These are phyloP conservation scores for Melanotaenia nigrans DNA, from an alignment of 2,797 vertebrate genomes.

Conservation along the genomic window DNA sequence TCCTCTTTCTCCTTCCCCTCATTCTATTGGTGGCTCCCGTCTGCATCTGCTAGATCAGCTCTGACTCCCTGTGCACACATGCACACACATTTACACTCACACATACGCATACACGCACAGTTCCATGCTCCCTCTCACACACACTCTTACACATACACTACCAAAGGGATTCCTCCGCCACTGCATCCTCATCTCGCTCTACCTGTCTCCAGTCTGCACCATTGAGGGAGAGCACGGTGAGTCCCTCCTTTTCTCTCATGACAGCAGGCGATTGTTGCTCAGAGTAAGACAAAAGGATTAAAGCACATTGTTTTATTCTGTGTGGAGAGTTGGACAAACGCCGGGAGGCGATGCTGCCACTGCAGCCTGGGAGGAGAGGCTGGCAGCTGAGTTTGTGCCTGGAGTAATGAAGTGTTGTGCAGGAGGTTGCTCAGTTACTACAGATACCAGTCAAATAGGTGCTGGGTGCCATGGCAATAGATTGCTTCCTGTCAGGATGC, in stretches of 20 bases:
- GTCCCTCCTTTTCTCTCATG: constrained; percentile 66
- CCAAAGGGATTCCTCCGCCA: constrained; percentile 76
- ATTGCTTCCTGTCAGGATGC: constrained; percentile 47
- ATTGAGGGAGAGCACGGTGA: constrained; percentile 62
- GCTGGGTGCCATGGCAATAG: constrained; percentile 63
- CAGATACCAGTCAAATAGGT: constrained; percentile 64
- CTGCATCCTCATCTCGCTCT: constrained; percentile 66
- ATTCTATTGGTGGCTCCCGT: constrained; percentile 76
- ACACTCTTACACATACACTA: constrained; percentile 77
- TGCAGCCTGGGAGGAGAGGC: constrained; percentile 65
- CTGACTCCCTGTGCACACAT: constrained; percentile 56
- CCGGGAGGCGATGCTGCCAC: constrained; percentile 56
- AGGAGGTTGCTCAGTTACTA: constrained; percentile 60
- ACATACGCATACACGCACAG: constrained; percentile 24
- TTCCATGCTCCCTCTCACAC: constrained; percentile 49
- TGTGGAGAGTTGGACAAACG: constrained; percentile 48
- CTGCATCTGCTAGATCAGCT: constrained; percentile 82
- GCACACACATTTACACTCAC: constrained; percentile 30
- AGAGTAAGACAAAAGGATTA: constrained; percentile 70
- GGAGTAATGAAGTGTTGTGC: constrained; percentile 60
- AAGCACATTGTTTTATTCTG: constrained; percentile 41
- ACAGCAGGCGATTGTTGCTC: constrained; percentile 56
- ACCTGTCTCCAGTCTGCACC: constrained; percentile 61
- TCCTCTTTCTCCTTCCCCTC: constrained; percentile 60
- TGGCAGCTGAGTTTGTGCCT: constrained; percentile 64